A percentile compares a stretch with the other conserved stretches of the same genome.
These are phyloP conservation scores for Aspiorhynchus laticeps DNA, from an alignment of 2,113 vertebrate species.

Conservation along the genomic window DNA sequence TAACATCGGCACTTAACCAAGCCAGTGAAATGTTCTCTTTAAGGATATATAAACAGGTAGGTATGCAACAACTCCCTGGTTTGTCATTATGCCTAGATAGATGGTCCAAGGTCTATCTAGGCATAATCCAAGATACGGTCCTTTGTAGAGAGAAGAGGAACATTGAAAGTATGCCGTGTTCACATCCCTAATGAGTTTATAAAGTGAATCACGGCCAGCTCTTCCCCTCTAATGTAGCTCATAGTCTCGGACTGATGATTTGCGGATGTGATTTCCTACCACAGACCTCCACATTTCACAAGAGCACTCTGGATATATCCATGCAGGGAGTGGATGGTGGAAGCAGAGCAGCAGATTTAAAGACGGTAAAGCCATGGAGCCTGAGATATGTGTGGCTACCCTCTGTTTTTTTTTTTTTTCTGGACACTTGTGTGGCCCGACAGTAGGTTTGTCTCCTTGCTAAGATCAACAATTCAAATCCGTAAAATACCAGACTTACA, in stretches of 20 bases:
- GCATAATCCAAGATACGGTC: too few relatives aligned
- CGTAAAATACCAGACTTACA: neutral
- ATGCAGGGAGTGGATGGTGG: neutral
- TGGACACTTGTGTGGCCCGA: neutral
- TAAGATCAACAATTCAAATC: constrained; percentile 2
- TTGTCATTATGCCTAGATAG: constrained; percentile 25
- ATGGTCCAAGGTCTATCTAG: neutral
- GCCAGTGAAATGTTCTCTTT: neutral
- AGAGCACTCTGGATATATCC: constrained; percentile 25
- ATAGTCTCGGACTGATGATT: constrained; percentile 30
- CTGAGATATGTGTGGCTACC: neutral
- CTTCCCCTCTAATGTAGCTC: constrained; percentile 34
- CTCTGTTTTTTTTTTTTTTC: neutral
- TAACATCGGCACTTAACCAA: constrained; percentile 6
- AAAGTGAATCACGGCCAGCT: constrained; percentile 23
- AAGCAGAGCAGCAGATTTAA: neutral
- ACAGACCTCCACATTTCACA: constrained; percentile 24
- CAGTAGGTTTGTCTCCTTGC: too few relatives aligned
- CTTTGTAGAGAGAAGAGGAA: neutral
- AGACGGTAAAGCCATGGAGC: neutral
- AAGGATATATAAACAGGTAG: constrained; percentile 26
- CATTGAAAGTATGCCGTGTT: constrained; percentile 18
- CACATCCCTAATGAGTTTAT: constrained; percentile 34
- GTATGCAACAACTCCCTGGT: neutral
- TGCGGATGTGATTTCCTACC: constrained; percentile 31